Percentiles rank a stretch among this genome's conserved stretches.
Conservation (phyloP, 2,113 vertebrate genomes). For the Alligator mississippiensis region DNA sequence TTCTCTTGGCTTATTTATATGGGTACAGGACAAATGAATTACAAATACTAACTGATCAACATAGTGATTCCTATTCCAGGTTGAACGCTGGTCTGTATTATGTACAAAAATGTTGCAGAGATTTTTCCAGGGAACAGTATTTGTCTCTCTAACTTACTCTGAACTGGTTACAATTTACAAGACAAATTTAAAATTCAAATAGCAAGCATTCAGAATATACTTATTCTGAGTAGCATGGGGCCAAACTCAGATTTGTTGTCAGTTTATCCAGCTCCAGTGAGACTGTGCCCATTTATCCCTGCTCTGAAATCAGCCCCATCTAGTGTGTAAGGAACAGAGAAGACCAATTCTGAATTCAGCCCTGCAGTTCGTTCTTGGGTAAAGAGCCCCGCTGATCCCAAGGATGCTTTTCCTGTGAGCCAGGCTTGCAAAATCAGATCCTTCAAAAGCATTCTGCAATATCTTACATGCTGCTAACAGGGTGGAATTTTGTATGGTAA, state of each 20-base stretch:
- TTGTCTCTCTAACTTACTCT: slow-evolving; percentile 15
- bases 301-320: accelerated
- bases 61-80: background rate
- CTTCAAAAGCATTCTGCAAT: accelerated
- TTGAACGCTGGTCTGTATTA: background rate
- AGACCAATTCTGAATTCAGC: background rate
- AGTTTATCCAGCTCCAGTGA: background rate
- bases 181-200: slow-evolving; percentile 67
- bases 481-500: slow-evolving; percentile 48
- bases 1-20: slow-evolving; percentile 53
- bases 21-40: slow-evolving; percentile 37
- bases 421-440: background rate
- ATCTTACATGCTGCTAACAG: accelerated
- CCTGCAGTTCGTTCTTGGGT: background rate
- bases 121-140: slow-evolving; percentile 24
- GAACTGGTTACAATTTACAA: slow-evolving; percentile 56
- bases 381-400: background rate
- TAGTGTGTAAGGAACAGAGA: background rate
- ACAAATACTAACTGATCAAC: background rate
- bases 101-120: background rate
- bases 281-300: background rate
- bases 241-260: background rate
- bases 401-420: background rate
- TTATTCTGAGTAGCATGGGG: slow-evolving; percentile 4
- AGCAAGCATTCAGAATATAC: slow-evolving; percentile 46